These are phyloP conservation scores for Diorhabda elongata DNA, from an alignment of 1,140 invertebrate genomes.

Conservation along the genomic window DNA sequence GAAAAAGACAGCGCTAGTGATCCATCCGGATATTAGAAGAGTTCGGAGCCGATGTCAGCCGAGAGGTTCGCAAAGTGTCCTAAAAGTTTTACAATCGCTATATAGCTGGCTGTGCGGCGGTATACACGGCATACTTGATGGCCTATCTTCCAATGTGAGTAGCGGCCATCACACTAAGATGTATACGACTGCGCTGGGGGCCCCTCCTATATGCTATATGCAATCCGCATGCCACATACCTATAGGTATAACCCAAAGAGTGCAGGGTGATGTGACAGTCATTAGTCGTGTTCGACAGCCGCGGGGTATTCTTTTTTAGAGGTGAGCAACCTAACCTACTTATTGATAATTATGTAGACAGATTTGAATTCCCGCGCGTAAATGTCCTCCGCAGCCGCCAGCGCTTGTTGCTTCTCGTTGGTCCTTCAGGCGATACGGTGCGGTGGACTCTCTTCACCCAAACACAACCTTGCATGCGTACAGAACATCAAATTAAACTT, in stretches of 20 bases:
- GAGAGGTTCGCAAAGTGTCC: slow-evolving; percentile 56
- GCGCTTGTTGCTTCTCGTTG: slow-evolving; percentile 28
- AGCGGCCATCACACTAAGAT: slow-evolving; percentile 68
- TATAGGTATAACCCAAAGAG: slow-evolving; percentile 45
- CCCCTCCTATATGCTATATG: slow-evolving; percentile 49
- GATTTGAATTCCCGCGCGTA: slow-evolving; percentile 28
- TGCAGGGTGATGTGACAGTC: slow-evolving; percentile 47
- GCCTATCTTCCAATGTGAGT: slow-evolving; percentile 76
- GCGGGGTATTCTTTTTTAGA: slow-evolving; percentile 35
- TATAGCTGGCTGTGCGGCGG: slow-evolving; percentile 48
- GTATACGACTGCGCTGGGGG: slow-evolving; percentile 65
- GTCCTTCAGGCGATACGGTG: not conserved
- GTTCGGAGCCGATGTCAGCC: slow-evolving; percentile 35
- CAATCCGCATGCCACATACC: slow-evolving; percentile 49
- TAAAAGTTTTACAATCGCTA: slow-evolving; percentile 66
- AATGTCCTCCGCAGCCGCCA: slow-evolving; percentile 16
- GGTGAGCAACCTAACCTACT: slow-evolving; percentile 43
- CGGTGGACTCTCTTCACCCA: not conserved
- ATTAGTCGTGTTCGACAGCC: slow-evolving; percentile 49
- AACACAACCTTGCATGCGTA: slow-evolving; percentile 20
- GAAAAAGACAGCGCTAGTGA: slow-evolving; percentile 32
- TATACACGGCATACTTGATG: slow-evolving; percentile 69
- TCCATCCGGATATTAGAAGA: slow-evolving; percentile 47
- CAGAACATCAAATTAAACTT: slow-evolving; percentile 15
- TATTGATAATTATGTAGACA: slow-evolving; percentile 38